A percentile compares a stretch with the other conserved stretches of the same genome.
Evolutionary conservation across 2,113 vertebrate species (phyloP).

Genomic region (Centropus bengalensis): DNA sequence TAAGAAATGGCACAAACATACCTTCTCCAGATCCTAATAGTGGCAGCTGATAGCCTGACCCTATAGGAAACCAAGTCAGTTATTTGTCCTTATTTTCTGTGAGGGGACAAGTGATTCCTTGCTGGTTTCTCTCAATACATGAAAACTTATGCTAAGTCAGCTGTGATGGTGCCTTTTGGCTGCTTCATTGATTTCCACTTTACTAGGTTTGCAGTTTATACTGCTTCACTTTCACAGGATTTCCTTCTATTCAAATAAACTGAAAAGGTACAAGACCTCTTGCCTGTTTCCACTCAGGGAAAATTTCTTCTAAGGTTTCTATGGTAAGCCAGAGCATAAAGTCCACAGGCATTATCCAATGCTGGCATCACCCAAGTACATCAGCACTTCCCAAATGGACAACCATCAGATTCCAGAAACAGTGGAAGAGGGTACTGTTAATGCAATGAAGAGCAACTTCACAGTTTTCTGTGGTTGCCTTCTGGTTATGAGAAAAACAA

Average conservation of each 20-base stretch:
- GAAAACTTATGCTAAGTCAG: constrained; percentile 9
- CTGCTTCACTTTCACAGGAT: background rate
- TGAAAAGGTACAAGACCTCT: background rate
- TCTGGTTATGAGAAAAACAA: background rate
- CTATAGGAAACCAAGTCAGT: background rate
- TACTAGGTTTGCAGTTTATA: constrained; percentile 1
- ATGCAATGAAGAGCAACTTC: background rate
- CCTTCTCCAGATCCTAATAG: background rate
- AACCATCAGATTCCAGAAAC: background rate
- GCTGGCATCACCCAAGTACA: background rate
- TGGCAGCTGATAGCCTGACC: background rate
- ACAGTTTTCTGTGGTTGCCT: background rate
- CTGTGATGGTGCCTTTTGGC: constrained; percentile 19
- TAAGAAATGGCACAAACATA: background rate
- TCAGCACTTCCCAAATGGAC: background rate
- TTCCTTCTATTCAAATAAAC: background rate
- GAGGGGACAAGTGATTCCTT: background rate
- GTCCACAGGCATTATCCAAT: background rate
- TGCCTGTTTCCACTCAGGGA: background rate
- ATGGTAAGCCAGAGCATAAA: background rate
- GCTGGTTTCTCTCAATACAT: background rate
- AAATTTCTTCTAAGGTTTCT: background rate
- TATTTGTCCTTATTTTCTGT: background rate
- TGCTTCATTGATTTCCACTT: constrained; percentile 53
- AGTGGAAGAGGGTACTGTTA: background rate